Base-by-base conservation (phyloP, 2,113 vertebrate species). In the Callionymus lyra region DNA sequence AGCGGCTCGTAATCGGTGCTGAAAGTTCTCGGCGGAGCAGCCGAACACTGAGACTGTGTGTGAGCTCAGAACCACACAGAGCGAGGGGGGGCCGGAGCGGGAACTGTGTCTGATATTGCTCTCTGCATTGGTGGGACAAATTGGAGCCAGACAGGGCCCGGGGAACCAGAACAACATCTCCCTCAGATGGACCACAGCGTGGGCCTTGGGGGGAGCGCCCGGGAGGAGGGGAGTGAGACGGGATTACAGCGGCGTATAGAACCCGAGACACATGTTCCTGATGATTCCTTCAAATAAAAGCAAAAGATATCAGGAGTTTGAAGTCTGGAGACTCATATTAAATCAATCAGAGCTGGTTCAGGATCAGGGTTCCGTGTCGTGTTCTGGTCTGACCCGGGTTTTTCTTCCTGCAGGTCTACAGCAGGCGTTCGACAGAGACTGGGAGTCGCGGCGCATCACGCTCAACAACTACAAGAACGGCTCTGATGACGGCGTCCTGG, bases 341-440 rank as follows among this genome's bases (percentile, higher is more conserved):
- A 80, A 75, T 63, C 53, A 70, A 41, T 64, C 56, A 70, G 16
- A 42, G 46, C n/a, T 57, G 50, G 60, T 44, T 62, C 47, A 49
- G 43, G 44, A 16, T 53, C 49, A 41, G 52, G 39, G 62, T 74
- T 35, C 50, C 34, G 46, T 44, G 33, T 63, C 59, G 51, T 48
- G 34, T 55, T 32, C 49, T 42, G 45, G 50, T 63, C 49, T 53
- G 65, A 75, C 47, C 41, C 38, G 6, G 53, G 19, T 53, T 57
- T 15, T 68, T 51, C 53, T 70, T 39, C 36, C 14, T 55, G 38
- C 70, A 99, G 95, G 91, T 61, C 87, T 99, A 58, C 95, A 99
- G 81, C 86, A 93, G 56, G 91, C 93, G 0, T 99, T 99, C 61
- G 94, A 98, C 81, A 88, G 74, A 0, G 95, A 99, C 78, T 97